phyloP scores from a whole-genome alignment of 53 echinoderm and acorn worm species.

The Paelopatides confundens region DNA sequence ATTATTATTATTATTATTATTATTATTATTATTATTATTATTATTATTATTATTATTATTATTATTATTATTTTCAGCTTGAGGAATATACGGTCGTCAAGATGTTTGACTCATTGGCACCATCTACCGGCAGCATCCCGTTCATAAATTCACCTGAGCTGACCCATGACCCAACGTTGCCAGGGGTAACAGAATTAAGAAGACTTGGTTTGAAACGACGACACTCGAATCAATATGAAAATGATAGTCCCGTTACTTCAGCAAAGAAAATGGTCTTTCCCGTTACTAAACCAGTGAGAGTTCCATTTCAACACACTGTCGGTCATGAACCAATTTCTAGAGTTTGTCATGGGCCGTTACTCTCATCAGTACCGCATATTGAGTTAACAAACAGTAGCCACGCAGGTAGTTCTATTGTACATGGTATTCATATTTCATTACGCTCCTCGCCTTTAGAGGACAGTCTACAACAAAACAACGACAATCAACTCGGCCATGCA shows the following conservation, averaged over 20 bases:
- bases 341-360: not conserved
- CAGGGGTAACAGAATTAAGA: not conserved
- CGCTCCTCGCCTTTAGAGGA: not conserved
- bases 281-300: not conserved
- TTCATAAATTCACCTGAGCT: not conserved
- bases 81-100: not conserved
- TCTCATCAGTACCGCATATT: constrained; percentile 15
- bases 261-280: constrained; percentile 23
- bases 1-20: too few relatives aligned
- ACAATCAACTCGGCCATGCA: not conserved
- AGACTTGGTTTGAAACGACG: not conserved
- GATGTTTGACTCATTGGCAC: constrained; percentile 19
- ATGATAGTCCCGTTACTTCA: not conserved
- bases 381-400: not conserved
- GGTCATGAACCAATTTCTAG: not conserved
- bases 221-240: not conserved
- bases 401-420: not conserved
- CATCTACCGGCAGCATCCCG: not conserved
- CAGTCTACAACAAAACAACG: not conserved
- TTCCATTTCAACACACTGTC: not conserved
- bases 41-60: not conserved
- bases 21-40: not conserved
- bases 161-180: not conserved
- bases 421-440: not conserved
- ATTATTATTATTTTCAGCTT: not conserved